Conservation (phyloP, 2,113 vertebrate genomes). For the Lophius piscatorius region DNA sequence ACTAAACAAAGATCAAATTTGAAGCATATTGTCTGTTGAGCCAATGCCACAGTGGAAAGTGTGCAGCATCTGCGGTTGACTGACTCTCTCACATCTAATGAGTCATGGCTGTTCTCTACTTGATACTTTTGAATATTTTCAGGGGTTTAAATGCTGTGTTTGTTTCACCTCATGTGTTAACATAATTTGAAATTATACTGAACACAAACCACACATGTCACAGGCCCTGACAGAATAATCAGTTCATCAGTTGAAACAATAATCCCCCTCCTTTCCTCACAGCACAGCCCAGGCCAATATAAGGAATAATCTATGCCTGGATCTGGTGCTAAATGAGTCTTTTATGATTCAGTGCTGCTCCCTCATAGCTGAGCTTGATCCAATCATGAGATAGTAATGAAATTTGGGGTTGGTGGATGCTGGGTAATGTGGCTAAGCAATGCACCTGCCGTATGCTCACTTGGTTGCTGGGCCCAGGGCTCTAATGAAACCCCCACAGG, state of each 20-base stretch:
- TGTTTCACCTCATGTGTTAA: too few relatives aligned
- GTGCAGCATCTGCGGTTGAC: constrained; percentile 33
- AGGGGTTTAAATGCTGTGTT: background rate
- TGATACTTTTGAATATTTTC: background rate
- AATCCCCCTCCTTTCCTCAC: constrained; percentile 14
- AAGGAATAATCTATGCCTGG: constrained; percentile 60
- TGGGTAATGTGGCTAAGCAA: constrained; percentile 82
- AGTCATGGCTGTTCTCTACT: constrained; percentile 2
- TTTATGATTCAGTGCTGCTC: constrained; percentile 79
- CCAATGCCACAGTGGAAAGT: constrained; percentile 33
- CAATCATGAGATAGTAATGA: constrained; percentile 86
- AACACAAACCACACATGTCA: background rate
- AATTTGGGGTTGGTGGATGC: constrained; percentile 76
- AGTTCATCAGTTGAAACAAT: constrained; percentile 18
- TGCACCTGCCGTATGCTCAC: constrained; percentile 74
- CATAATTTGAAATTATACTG: background rate
- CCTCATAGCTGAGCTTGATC: constrained; percentile 61
- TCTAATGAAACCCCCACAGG: constrained; percentile 78
- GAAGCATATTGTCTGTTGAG: constrained; percentile 32
- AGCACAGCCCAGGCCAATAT: constrained; percentile 53
- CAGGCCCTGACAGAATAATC: background rate
- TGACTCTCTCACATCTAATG: constrained; percentile 54
- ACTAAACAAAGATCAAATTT: constrained; percentile 21
- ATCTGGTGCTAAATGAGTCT: constrained; percentile 75
- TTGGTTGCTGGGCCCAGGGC: constrained; percentile 75